phyloP scores from a whole-genome alignment of 30 jellyfish, hydroid and myxozoan genomes.

The Turritopsis rubra region DNA sequence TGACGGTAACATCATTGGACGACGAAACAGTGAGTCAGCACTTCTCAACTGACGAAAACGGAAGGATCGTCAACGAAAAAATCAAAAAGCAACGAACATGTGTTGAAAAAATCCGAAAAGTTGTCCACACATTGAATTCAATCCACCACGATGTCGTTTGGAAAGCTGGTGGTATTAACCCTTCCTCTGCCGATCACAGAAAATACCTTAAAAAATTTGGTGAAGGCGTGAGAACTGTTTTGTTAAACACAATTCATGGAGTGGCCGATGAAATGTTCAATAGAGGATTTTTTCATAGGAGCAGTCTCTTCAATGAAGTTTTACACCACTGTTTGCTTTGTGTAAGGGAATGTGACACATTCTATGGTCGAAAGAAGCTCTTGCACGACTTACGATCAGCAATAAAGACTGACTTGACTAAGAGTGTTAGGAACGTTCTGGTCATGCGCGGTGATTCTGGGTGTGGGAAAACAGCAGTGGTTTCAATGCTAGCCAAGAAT shows the following conservation, averaged over 20 bases:
- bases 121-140: not conserved
- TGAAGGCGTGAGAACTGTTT: not conserved
- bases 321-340: not conserved
- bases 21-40: not conserved
- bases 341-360: not conserved
- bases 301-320: not conserved
- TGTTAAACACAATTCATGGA: constrained; percentile 1
- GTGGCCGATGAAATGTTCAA: not conserved
- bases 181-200: not conserved
- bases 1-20: not conserved
- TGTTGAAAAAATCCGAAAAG: not conserved
- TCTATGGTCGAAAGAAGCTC: constrained; percentile 1
- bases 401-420: not conserved
- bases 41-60: not conserved
- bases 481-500: not conserved
- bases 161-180: constrained; percentile 8
- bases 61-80: not conserved
- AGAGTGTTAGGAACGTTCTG: not conserved
- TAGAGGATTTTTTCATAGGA: not conserved
- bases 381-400: not conserved
- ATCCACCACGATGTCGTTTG: not conserved
- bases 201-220: constrained; percentile 1
- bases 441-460: not conserved
- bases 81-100: not conserved
- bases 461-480: not conserved